These are phyloP conservation scores for Chanos chanos DNA, from an alignment of 2,797 vertebrate genomes.

Conservation along the genomic window DNA sequence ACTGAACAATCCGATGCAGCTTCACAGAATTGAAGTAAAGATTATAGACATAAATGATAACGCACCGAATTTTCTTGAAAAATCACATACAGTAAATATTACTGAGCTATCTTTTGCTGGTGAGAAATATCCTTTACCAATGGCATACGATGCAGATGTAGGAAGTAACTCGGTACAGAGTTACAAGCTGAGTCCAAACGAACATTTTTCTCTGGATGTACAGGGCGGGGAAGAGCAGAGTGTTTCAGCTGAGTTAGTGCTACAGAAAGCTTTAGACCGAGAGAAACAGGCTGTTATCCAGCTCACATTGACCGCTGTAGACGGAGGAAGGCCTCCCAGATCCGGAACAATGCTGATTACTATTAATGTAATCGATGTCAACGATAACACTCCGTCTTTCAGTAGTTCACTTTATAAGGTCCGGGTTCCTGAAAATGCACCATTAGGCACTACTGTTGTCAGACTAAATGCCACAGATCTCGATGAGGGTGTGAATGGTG, in stretches of 20 bases:
- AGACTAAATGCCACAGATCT: slow-evolving; percentile 43
- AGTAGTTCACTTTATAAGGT: slow-evolving; percentile 53
- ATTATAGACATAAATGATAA: slow-evolving; percentile 54
- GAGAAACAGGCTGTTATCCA: slow-evolving; percentile 54
- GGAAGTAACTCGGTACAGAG: slow-evolving; percentile 45
- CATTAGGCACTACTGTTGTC: slow-evolving; percentile 12
- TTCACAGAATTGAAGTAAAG: slow-evolving; percentile 48
- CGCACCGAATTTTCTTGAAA: slow-evolving; percentile 34
- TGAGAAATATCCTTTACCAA: slow-evolving; percentile 31
- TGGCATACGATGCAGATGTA: slow-evolving; percentile 49
- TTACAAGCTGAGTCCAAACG: slow-evolving; percentile 50
- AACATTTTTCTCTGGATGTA: slow-evolving; percentile 52
- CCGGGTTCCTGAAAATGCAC: slow-evolving; percentile 43
- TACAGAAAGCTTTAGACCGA: slow-evolving; percentile 62
- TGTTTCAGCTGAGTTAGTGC: slow-evolving; percentile 50
- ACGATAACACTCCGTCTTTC: slow-evolving; percentile 55
- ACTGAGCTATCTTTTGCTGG: slow-evolving; percentile 47
- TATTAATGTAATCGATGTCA: slow-evolving; percentile 48
- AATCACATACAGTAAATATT: slow-evolving; percentile 41
- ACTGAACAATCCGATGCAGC: slow-evolving; percentile 44
- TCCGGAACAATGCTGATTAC: slow-evolving; percentile 41
- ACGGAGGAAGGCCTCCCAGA: slow-evolving; percentile 53
- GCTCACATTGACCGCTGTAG: slow-evolving; percentile 57
- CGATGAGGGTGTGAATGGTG: slow-evolving; percentile 58
- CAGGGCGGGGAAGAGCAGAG: slow-evolving; percentile 35